Percentiles rank a stretch among this genome's conserved stretches.
Evolutionary conservation across 1,140 invertebrate genomes (phyloP).

Genomic region (Zaprionus capensis): DNA sequence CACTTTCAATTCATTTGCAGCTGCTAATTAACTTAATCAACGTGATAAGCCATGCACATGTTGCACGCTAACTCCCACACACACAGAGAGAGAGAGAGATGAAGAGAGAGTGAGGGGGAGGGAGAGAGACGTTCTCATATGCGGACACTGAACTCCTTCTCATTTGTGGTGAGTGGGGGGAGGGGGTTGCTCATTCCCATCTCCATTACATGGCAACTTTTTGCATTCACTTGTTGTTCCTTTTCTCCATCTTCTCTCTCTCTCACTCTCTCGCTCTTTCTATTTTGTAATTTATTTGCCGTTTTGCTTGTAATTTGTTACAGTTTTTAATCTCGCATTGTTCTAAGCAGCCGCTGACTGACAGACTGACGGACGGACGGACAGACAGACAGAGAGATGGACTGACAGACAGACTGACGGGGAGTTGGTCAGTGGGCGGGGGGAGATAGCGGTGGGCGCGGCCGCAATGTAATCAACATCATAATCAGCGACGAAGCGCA

Average conservation of each 20-base stretch:
- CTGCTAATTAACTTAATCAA: constrained; percentile 48
- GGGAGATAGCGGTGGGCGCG: constrained; percentile 2
- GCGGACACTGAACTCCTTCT: constrained; percentile 33
- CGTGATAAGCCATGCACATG: constrained; percentile 14
- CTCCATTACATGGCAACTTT: constrained; percentile 18
- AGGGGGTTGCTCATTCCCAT: background rate
- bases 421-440: constrained; percentile 26
- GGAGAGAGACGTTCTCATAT: background rate
- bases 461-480: constrained; percentile 46
- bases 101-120: background rate
- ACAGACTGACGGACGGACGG: constrained; percentile 51
- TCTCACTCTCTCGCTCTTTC: constrained; percentile 41
- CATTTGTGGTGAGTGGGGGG: background rate
- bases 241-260: background rate
- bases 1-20: constrained; percentile 15
- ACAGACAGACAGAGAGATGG: constrained; percentile 14
- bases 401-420: constrained; percentile 13
- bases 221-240: constrained; percentile 28
- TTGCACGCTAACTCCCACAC: background rate
- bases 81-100: background rate
- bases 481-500: constrained; percentile 23
- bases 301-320: constrained; percentile 82
- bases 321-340: constrained; percentile 81
- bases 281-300: constrained; percentile 81
- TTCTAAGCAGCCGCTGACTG: constrained; percentile 66